phyloP scores from a whole-genome alignment of 2,888 invertebrate species.

The Acanthosepion esculentum region DNA sequence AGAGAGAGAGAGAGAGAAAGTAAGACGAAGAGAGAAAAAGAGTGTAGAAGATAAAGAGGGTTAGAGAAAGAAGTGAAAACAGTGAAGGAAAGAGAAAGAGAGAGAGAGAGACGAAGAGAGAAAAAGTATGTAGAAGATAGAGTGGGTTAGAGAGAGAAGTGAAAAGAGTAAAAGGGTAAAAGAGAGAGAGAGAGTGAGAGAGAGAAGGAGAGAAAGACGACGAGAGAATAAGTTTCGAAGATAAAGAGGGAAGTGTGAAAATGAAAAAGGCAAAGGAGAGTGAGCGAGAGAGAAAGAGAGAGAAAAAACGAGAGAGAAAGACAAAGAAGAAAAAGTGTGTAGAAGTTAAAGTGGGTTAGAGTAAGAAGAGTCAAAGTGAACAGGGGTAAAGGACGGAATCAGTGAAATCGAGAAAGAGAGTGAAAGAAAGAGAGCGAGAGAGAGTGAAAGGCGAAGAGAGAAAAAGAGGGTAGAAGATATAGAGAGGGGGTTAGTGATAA shows the following conservation, averaged over 20 bases:
- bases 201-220: no score
- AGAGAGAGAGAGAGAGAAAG: background rate
- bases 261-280: no score
- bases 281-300: no score
- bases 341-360: no score
- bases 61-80: background rate
- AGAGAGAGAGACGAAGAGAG: background rate
- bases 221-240: no score
- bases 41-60: background rate
- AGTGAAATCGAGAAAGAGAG: background rate
- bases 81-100: background rate
- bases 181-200: background rate
- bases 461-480: background rate
- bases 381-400: no score
- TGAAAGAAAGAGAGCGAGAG: background rate
- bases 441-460: background rate
- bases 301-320: background rate
- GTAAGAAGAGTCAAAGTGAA: background rate
- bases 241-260: no score
- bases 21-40: background rate
- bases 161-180: background rate
- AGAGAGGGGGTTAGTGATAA: background rate
- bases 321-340: background rate
- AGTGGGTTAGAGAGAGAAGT: background rate
- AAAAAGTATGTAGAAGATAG: accelerated